Percentiles rank a stretch among this genome's conserved stretches.
These are phyloP conservation scores for Cynaeus angustus DNA, from an alignment of 2,888 invertebrate genomes.

Conservation along the genomic window DNA sequence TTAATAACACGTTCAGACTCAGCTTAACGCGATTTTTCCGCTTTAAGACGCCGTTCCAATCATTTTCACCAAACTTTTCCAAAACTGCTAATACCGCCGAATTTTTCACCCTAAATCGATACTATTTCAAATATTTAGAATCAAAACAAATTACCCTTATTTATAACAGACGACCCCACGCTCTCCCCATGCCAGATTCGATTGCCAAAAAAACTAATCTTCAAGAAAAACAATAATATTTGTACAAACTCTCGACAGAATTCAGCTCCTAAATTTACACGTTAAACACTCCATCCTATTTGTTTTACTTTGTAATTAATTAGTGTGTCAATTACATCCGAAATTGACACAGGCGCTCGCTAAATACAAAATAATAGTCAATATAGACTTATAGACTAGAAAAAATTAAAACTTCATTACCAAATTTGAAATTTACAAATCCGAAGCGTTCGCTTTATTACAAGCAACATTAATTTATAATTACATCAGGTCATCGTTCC, in stretches of 20 bases:
- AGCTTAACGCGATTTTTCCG: slow-evolving; percentile 12
- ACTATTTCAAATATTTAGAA: slow-evolving; percentile 37
- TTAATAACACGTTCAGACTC: slow-evolving; percentile 27
- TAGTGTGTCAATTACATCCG: slow-evolving; percentile 31
- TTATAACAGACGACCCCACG: slow-evolving; percentile 21
- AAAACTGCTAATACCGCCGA: slow-evolving; percentile 33
- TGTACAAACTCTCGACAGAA: background rate
- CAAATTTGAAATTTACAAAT: too few species aligned
- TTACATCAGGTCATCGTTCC: background rate
- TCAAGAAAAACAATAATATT: slow-evolving; percentile 26
- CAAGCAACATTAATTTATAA: too few species aligned
- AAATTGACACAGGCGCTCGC: slow-evolving; percentile 22
- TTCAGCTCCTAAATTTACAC: slow-evolving; percentile 20
- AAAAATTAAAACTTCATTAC: too few species aligned
- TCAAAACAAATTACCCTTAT: slow-evolving; percentile 33
- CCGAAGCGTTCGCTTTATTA: too few species aligned
- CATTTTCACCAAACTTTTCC: slow-evolving; percentile 35
- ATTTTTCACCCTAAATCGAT: slow-evolving; percentile 36
- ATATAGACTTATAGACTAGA: slow-evolving; percentile 9
- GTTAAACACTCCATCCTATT: slow-evolving; percentile 31
- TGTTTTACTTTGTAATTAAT: slow-evolving; percentile 37
- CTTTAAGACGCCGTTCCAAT: slow-evolving; percentile 18
- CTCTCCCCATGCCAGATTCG: background rate
- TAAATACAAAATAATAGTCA: slow-evolving; percentile 33
- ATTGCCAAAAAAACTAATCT: slow-evolving; percentile 26